A percentile compares a stretch with the other conserved stretches of the same genome.
Conservation (phyloP, 2,888 invertebrate species). For the Melikaiella ostensackeni region DNA sequence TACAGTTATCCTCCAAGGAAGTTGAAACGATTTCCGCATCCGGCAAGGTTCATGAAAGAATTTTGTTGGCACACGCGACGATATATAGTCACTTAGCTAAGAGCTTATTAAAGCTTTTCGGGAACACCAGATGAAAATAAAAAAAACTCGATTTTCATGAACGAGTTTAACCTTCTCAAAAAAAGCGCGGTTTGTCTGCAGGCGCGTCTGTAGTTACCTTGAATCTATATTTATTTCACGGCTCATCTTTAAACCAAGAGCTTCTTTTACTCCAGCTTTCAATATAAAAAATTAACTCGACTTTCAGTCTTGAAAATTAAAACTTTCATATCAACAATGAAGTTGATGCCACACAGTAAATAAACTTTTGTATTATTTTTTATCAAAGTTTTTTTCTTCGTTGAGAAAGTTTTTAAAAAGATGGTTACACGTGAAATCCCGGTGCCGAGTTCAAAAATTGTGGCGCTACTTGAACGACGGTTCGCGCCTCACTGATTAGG, state of each 20-base stretch:
- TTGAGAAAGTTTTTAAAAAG: neutral
- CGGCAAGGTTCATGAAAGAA: neutral
- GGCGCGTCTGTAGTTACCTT: constrained; percentile 25
- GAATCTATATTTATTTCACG: constrained; percentile 31
- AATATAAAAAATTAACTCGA: neutral
- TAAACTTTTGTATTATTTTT: neutral
- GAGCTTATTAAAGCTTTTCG: constrained; percentile 28
- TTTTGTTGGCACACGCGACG: constrained; percentile 4
- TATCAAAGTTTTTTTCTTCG: neutral
- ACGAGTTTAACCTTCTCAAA: neutral
- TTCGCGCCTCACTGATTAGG: constrained; percentile 67
- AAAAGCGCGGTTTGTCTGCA: constrained; percentile 18
- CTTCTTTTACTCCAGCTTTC: neutral
- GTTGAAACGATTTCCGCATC: constrained; percentile 17
- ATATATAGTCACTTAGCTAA: neutral
- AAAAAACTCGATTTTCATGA: neutral
- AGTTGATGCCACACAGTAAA: neutral
- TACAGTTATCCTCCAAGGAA: constrained; percentile 14
- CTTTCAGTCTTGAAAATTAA: neutral
- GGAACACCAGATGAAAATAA: constrained; percentile 25
- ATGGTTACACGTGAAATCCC: constrained; percentile 13
- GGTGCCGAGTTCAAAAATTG: constrained; percentile 34
- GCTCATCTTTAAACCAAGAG: constrained; percentile 25
- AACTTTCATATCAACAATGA: neutral
- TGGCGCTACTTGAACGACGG: constrained; percentile 61